Evolutionary conservation across 2,888 invertebrate species (phyloP).

Genomic region (Patella pellucida): DNA sequence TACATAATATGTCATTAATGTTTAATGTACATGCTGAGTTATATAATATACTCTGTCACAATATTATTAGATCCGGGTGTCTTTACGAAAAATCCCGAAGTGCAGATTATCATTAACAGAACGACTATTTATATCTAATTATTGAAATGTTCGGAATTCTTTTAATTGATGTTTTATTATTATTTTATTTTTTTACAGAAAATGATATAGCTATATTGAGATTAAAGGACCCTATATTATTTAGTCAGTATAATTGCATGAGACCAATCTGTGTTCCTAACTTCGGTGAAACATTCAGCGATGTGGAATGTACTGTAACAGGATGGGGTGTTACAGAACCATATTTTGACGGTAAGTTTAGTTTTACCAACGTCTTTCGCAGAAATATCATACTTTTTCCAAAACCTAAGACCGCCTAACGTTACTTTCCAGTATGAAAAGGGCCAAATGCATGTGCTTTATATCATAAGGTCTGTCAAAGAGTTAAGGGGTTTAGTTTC

Average conservation of each 20-base stretch:
- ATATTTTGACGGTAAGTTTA: constrained; percentile 18
- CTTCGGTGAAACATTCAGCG: constrained; percentile 9
- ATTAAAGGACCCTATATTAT: constrained; percentile 17
- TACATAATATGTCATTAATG: too few relatives aligned
- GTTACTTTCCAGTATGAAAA: too few relatives aligned
- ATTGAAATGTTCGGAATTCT: not conserved
- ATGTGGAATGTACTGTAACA: constrained; percentile 26
- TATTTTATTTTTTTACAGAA: constrained; percentile 13
- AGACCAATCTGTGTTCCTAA: constrained; percentile 32
- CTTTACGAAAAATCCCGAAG: not conserved
- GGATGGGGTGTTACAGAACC: constrained; percentile 34
- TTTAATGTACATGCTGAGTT: too few relatives aligned
- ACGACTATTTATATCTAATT: not conserved
- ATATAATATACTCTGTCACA: too few relatives aligned
- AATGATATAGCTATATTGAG: constrained; percentile 36
- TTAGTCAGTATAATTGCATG: constrained; percentile 21
- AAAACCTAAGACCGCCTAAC: too few relatives aligned
- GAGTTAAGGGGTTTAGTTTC: too few relatives aligned
- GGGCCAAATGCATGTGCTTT: too few relatives aligned
- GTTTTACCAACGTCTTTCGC: not conserved
- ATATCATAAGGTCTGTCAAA: too few relatives aligned
- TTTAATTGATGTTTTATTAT: too few relatives aligned
- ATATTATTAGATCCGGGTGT: too few relatives aligned
- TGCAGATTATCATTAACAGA: not conserved
- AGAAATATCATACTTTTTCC: too few relatives aligned